Percentiles rank a stretch among this genome's conserved stretches.
These are phyloP conservation scores for Thera obeliscata DNA, from an alignment of 2,888 invertebrate species.

Conservation along the genomic window DNA sequence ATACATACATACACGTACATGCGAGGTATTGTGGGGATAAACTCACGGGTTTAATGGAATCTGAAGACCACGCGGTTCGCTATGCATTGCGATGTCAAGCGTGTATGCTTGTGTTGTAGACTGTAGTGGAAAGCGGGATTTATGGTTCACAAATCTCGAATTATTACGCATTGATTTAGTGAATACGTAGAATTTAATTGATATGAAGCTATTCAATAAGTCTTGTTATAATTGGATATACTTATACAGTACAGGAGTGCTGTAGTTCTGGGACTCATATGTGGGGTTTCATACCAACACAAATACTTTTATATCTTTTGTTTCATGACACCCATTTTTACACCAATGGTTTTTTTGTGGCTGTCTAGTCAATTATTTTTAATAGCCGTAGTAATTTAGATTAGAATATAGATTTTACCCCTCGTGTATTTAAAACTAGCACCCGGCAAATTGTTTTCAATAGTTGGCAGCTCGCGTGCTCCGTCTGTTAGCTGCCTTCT, in stretches of 20 bases:
- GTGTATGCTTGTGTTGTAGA: constrained; percentile 1
- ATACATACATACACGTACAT: constrained; percentile 12
- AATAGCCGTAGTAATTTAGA: background rate
- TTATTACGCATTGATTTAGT: background rate
- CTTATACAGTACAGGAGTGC: too few relatives aligned
- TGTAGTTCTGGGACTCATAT: too few relatives aligned
- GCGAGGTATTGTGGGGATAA: constrained; percentile 27
- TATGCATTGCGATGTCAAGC: constrained; percentile 20
- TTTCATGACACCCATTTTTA: too few relatives aligned
- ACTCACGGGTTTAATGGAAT: constrained; percentile 37
- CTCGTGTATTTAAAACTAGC: constrained; percentile 9
- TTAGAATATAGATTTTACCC: background rate
- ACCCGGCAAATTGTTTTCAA: constrained; percentile 32
- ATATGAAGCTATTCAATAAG: too few relatives aligned
- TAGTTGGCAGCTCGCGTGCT: constrained; percentile 34
- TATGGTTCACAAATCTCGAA: background rate
- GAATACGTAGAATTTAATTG: background rate
- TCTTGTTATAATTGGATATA: too few relatives aligned
- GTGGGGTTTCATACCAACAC: too few relatives aligned
- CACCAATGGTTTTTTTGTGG: too few relatives aligned
- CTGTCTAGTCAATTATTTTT: background rate
- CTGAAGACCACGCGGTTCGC: constrained; percentile 29
- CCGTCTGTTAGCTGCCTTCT: constrained; percentile 19
- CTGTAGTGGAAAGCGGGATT: constrained; percentile 5
- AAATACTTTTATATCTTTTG: too few relatives aligned